phyloP scores from a whole-genome alignment of 2,113 vertebrate genomes.

The Spilogale gracilis region DNA sequence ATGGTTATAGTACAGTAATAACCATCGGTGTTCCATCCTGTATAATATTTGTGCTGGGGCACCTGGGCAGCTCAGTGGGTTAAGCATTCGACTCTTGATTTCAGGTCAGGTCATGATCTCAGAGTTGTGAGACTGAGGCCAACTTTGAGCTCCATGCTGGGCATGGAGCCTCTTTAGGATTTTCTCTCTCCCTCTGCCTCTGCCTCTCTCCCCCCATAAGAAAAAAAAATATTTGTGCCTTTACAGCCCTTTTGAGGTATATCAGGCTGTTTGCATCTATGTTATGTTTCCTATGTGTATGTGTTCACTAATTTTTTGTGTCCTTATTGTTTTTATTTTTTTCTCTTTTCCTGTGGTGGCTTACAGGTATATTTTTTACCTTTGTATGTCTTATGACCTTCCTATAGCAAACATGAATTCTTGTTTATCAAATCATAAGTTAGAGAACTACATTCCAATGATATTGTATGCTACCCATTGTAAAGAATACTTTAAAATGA shows the following conservation, averaged over 20 bases:
- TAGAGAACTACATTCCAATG: not conserved
- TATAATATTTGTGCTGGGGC: not conserved
- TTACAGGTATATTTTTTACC: constrained; percentile 5
- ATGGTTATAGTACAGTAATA: not conserved
- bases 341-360: not conserved
- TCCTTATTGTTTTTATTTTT: not conserved
- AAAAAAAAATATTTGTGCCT: constrained; percentile 9
- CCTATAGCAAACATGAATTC: not conserved
- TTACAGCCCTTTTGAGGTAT: not conserved
- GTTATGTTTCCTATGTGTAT: not conserved
- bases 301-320: constrained; percentile 8
- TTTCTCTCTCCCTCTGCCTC: not conserved
- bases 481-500: constrained; percentile 47
- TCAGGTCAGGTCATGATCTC: not conserved
- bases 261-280: not conserved
- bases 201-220: not conserved
- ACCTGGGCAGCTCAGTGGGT: not conserved
- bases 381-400: not conserved
- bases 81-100: not conserved
- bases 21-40: not conserved
- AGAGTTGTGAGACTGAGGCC: not conserved
- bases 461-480: not conserved
- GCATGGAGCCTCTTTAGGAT: not conserved
- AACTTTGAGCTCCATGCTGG: not conserved
- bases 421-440: not conserved